Base-by-base conservation (phyloP, 2,888 invertebrate genomes). In the Caenorhabditis drosophilae region DNA sequence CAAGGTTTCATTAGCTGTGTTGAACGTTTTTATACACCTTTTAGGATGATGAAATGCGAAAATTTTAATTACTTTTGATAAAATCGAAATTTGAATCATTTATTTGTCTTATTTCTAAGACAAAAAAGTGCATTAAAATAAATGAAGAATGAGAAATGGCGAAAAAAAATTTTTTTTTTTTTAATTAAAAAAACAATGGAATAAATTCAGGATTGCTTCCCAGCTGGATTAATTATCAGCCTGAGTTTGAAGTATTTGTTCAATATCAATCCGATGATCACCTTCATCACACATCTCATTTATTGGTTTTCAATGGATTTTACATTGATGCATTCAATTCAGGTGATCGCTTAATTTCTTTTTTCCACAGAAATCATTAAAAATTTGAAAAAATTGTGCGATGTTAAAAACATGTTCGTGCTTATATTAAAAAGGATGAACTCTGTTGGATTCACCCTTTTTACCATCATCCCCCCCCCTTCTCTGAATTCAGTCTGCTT, bases 301-400 rank as follows among this genome's bases (percentile, higher is more conserved):
- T 87, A 90, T 83, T 98, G 98, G 98, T 93, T 96, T 85, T 89
- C 95, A 76, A 90, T 92, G 74, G 98, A 98, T 87, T 98, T 94
- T 91, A 87, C 92, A 80, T 88, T 98, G 79, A 87, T 97, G 78
- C 89, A 90, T 70, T 88, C 91, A 73, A 90, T 94, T 78, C 93
- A 92, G 87, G 89, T 89, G 22, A 34, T 23, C 18, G n/a, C n/a
- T n/a, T 26, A 15, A 36, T 47, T 35, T 12, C 6, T 40, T 36
- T 36, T 36, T 36, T 4, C 7, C 36, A n/a, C 31, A 31, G 12
- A 54, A 25, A n/a, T n/a, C n/a, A n/a, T n/a, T n/a, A n/a, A n/a
- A n/a, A n/a, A n/a, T 2, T 7, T 22, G 44, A 46, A 11, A 47
- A 6, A 18, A 42, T 26, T 34, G 18, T 12, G 25, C 27, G 38